Evolutionary conservation across 1,140 invertebrate species (phyloP), one percentile per base, ranked within the genome.

Genomic region (Calephelis nemesis): DNA sequence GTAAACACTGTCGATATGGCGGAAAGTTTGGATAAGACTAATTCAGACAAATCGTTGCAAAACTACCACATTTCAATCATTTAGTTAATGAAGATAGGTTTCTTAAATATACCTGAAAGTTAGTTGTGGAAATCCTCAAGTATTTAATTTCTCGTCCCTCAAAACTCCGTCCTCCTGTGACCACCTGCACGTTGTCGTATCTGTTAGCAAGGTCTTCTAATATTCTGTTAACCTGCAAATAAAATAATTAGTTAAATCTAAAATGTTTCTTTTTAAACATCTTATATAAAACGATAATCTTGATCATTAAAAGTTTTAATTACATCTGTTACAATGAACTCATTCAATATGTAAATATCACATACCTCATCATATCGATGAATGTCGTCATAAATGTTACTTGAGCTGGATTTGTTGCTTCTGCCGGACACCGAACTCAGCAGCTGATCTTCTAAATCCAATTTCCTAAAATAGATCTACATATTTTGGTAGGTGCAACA

Each of bases 381-480:
- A 15, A 81, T 77, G 19, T 65, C 71, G 30, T 81, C 71, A 47
- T 77, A 81, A 0, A 52, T 54, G 30, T 10, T 13, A 15, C 13
- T 69, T 65, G 11, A 77, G 11, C 50, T 65, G 12, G 70, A 74
- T 50, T 71, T 73, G 49, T 47, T 74, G 7, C 62, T 70, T 40
- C 50, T 67, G 50, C 42, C 45, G 11, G 63, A 69, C 1, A 63
- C 67, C 8, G 60, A 75, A 75, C 92, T 80, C 15, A 93, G 78
- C 64, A 94, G 90, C 6, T 95, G 72, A 67, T 94, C 90, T 71
- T 94, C 91, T 8, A 95, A 92, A 13, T 95, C 92, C 71, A 94
- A 95, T 3, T 95, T 85, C 0, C 94, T 93, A 7, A 92, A 93
- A n/a, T 5, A 13, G 15, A 47, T 13, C 12, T 42, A 13, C 47